Evolutionary conservation across 2,888 invertebrate species (phyloP), one percentile per base, ranked within the genome.

Genomic region (Amphipoea oculea): DNA sequence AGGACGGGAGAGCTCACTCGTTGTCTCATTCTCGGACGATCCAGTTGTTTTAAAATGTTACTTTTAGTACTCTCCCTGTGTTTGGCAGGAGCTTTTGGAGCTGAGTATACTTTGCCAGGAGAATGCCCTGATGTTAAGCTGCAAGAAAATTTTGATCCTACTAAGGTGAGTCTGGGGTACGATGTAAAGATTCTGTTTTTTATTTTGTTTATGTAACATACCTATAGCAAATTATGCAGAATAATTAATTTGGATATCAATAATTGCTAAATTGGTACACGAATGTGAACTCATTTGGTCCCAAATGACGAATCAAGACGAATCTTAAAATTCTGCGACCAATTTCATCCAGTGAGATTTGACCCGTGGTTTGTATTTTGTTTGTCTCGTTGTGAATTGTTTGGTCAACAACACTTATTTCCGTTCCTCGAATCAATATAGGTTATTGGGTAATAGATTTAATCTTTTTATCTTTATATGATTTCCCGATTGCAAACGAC

Each of bases 81-180:
- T 83, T 83, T 94, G 20, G 80, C 91, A 3, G 87, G 87, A 54
- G 92, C 89, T 40, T 88, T 91, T 23, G 93, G 90, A 9, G 93
- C 94, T 0, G 95, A 95, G 69, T 95, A 95, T 73, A 96, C 95
- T 0, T 84, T 96, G 69, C 92, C 92, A 0, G 96, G 96, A 3
- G 94, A 95, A 84, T 97, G 96, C 83, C 96, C 96, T 0, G 89
- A 92, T 77, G 90, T 96, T 4, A 95, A 95, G 81, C 85, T 96
- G 66, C 96, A 96, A 54, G 95, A 96, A 23, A 95, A 94, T 87
- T 91, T 96, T 78, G 95, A 97, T 84, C 95, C 93, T 67, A 95
- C 95, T 2, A 96, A 93, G 93, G 96, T 96, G 84, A 91, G 92
- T 77, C 63, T n/a, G 0, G 9, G 7, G 23, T 62, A 1, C 40